Conservation (phyloP, 2,888 invertebrate species). For the Glyphotaelius pellucidus region DNA sequence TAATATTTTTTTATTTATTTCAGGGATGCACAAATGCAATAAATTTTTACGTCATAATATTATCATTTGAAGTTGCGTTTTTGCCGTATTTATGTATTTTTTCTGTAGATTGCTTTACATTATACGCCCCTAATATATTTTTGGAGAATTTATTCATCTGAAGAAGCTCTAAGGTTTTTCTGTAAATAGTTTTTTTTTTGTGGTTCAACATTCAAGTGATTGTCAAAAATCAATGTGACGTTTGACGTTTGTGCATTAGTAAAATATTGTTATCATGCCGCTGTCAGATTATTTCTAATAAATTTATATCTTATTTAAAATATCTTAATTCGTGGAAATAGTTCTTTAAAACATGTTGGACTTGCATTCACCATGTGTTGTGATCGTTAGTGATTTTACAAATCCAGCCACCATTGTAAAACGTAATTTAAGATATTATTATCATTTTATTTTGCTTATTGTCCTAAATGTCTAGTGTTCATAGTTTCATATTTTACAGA, state of each 20-base stretch:
- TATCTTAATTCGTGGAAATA: not conserved
- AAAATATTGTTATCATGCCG: too few relatives aligned
- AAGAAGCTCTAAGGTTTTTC: not conserved
- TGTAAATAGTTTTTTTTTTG: not conserved
- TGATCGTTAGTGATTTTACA: slow-evolving; percentile 60
- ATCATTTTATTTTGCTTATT: not conserved
- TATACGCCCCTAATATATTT: not conserved
- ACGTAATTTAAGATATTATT: slow-evolving; percentile 44
- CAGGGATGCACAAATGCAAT: not conserved
- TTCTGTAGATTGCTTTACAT: not conserved
- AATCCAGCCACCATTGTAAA: slow-evolving; percentile 59
- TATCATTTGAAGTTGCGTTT: not conserved
- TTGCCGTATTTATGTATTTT: not conserved
- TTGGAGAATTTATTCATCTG: not conserved
- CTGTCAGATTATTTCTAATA: not conserved
- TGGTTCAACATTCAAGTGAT: not conserved
- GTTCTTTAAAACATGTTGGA: slow-evolving; percentile 57
- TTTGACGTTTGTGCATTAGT: not conserved
- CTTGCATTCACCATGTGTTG: slow-evolving; percentile 60
- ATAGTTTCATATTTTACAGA: slow-evolving; percentile 56
- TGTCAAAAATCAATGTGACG: slow-evolving; percentile 8
- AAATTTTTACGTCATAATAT: not conserved
- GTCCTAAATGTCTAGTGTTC: not conserved
- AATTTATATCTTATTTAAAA: not conserved
- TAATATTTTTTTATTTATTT: not conserved